Conservation (phyloP, 2,888 invertebrate genomes). For the Himalopsyche anomala region DNA sequence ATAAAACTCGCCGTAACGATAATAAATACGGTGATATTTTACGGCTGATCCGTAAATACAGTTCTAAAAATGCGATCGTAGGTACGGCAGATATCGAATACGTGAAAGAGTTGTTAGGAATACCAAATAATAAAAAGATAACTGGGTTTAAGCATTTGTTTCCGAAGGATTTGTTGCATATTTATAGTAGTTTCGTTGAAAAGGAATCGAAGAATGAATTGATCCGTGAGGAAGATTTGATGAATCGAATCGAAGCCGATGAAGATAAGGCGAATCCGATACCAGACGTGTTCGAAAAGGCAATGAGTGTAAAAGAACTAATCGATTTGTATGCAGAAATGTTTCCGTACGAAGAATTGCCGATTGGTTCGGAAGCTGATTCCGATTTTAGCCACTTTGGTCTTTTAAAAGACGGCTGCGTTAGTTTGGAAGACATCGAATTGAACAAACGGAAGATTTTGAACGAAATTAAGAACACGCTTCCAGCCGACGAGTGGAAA, state of each 20-base stretch:
- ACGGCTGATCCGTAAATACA: background rate
- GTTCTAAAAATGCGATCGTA: too few species aligned
- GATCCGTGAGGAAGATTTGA: conserved; percentile 20
- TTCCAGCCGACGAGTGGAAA: conserved; percentile 69
- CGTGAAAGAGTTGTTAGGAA: background rate
- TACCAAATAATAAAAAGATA: background rate
- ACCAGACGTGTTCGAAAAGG: conserved; percentile 58
- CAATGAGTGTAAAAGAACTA: conserved; percentile 57
- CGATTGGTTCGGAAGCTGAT: conserved; percentile 27
- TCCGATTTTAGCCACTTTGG: conserved; percentile 67
- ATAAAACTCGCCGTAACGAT: background rate
- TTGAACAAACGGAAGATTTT: conserved; percentile 71
- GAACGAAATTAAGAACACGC: conserved; percentile 68
- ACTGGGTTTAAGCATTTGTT: background rate
- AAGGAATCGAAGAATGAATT: background rate
- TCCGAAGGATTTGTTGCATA: conserved; percentile 10
- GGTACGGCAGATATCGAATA: background rate
- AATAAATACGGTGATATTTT: background rate
- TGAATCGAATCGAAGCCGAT: conserved; percentile 46
- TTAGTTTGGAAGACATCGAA: conserved; percentile 72
- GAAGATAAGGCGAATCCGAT: conserved; percentile 63
- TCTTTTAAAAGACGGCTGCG: conserved; percentile 68
- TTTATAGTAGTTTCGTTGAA: background rate
- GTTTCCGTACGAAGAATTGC: conserved; percentile 70
- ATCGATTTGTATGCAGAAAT: conserved; percentile 60